These are phyloP conservation scores for Dendrocincla fuliginosa DNA, from an alignment of 2,797 vertebrate species.

Conservation along the genomic window DNA sequence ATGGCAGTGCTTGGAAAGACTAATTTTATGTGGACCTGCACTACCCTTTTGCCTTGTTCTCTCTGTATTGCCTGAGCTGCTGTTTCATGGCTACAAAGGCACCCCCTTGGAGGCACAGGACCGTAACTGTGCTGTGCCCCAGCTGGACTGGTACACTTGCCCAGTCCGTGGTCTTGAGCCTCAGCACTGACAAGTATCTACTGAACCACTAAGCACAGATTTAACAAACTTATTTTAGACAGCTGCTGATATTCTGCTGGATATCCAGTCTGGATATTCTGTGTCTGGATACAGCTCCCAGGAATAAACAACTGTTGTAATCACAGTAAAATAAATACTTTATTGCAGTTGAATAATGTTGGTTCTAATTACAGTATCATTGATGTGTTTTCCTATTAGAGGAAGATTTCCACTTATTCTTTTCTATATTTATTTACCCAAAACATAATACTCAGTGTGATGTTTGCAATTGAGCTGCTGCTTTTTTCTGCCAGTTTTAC, in stretches of 20 bases:
- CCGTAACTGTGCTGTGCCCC: not conserved
- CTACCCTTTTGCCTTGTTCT: not conserved
- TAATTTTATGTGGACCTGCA: not conserved
- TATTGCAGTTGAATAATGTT: constrained; percentile 44
- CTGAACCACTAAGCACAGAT: not conserved
- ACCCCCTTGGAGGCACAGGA: not conserved
- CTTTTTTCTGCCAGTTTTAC: constrained; percentile 1
- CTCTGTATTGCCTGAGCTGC: not conserved
- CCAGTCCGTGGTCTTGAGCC: not conserved
- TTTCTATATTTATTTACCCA: constrained; percentile 53
- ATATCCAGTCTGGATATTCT: constrained; percentile 4
- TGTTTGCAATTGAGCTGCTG: constrained; percentile 20
- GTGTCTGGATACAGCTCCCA: constrained; percentile 24
- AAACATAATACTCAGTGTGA: constrained; percentile 32
- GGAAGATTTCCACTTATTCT: constrained; percentile 53
- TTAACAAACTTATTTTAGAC: not conserved
- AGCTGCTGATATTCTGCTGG: constrained; percentile 19
- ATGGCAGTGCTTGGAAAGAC: not conserved
- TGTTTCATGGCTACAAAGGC: not conserved
- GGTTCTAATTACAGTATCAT: constrained; percentile 62
- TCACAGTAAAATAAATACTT: constrained; percentile 53
- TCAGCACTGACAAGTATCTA: not conserved
- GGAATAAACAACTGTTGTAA: constrained; percentile 49
- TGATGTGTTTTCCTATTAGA: constrained; percentile 47
- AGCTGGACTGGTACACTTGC: not conserved